phyloP scores from a whole-genome alignment of 1,140 invertebrate genomes.

The Harpegnathos saltator region DNA sequence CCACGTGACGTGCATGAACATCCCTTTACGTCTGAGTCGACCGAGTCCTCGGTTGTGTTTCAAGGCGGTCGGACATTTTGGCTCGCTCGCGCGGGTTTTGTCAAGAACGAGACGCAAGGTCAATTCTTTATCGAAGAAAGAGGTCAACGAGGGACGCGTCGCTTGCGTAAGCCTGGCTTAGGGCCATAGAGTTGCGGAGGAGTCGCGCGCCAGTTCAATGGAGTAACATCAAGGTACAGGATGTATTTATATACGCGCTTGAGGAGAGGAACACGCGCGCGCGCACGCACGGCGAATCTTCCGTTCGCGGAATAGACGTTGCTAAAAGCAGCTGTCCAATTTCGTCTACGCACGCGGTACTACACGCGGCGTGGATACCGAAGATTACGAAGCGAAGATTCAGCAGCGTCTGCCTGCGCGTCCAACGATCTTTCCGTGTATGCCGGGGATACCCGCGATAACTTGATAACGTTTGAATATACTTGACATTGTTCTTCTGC shows the following conservation, averaged over 20 bases:
- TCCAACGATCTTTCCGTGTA: not conserved
- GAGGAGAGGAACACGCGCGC: constrained; percentile 62
- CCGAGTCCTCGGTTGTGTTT: constrained; percentile 4
- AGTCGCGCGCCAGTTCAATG: constrained; percentile 83
- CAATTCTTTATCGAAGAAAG: constrained; percentile 77
- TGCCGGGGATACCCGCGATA: not conserved
- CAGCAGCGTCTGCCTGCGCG: not conserved
- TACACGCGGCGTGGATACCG: not conserved
- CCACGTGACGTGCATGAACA: not conserved
- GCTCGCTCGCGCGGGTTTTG: constrained; percentile 35
- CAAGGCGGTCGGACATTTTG: constrained; percentile 30
- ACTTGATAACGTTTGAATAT: constrained; percentile 38
- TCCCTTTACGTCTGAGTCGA: not conserved
- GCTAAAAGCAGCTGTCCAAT: constrained; percentile 69
- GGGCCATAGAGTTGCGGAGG: constrained; percentile 75
- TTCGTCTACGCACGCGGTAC: constrained; percentile 5
- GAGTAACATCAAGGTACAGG: constrained; percentile 79
- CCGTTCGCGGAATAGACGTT: constrained; percentile 70
- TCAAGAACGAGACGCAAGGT: constrained; percentile 81
- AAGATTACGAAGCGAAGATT: not conserved
- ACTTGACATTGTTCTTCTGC: constrained; percentile 47
- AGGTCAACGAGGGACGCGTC: constrained; percentile 81
- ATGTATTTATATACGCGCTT: constrained; percentile 75
- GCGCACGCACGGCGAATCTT: constrained; percentile 73
- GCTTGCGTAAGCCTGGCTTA: constrained; percentile 82